Evolutionary conservation across 2,888 invertebrate species (phyloP).

Genomic region (Prosopocoilus inquinatus): DNA sequence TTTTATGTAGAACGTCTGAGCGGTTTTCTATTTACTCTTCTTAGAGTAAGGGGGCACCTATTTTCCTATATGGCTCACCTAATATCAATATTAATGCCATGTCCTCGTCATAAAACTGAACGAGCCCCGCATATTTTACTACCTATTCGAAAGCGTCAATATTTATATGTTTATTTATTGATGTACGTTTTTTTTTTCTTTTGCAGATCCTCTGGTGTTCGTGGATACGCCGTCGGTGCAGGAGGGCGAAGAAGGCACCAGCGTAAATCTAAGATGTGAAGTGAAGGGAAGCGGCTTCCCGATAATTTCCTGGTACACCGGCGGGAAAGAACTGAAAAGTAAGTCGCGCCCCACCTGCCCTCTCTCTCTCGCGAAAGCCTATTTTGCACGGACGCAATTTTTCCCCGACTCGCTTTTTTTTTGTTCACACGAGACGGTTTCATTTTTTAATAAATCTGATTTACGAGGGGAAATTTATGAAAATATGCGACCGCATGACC

Average conservation of each 20-base stretch:
- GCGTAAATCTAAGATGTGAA: conserved; percentile 59
- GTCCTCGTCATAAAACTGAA: too few species aligned
- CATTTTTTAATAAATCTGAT: too few species aligned
- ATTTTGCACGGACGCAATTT: too few species aligned
- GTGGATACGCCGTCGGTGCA: conserved; percentile 55
- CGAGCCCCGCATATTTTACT: background rate
- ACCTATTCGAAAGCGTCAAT: background rate
- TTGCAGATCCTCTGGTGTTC: conserved; percentile 57
- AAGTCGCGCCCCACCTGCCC: conserved; percentile 46
- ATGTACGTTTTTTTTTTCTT: conserved; percentile 17
- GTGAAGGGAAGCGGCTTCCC: conserved; percentile 56
- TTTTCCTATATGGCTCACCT: background rate
- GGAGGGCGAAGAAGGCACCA: conserved; percentile 53
- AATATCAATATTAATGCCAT: too few species aligned
- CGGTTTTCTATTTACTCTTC: background rate
- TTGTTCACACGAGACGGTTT: too few species aligned
- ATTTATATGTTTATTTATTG: conserved; percentile 7
- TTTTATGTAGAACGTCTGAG: too few species aligned
- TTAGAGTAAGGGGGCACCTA: background rate
- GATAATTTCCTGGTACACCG: conserved; percentile 73
- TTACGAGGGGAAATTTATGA: too few species aligned
- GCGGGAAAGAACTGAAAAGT: conserved; percentile 69
- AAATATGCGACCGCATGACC: too few species aligned
- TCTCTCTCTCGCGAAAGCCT: too few species aligned
- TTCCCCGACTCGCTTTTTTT: too few species aligned